phyloP scores from a whole-genome alignment of 2,797 vertebrate genomes.

The Sebastes dallii region DNA sequence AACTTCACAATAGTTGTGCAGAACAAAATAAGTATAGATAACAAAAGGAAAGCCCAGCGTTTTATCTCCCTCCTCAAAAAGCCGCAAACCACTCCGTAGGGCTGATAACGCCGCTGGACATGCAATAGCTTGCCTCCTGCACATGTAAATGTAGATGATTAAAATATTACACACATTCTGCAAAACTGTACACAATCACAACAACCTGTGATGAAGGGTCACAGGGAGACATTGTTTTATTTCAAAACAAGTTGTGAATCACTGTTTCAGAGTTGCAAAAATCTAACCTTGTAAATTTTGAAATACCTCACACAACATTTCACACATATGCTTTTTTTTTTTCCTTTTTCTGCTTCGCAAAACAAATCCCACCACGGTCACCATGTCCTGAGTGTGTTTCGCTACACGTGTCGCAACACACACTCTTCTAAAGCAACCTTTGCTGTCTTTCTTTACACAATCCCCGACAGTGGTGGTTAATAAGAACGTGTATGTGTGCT shows the following conservation, averaged over 20 bases:
- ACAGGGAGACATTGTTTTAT: background rate
- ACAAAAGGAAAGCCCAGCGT: too few species aligned
- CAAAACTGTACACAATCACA: background rate
- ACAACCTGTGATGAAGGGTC: background rate
- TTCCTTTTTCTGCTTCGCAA: background rate
- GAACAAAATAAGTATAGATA: too few species aligned
- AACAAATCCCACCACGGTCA: background rate
- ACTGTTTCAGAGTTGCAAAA: background rate
- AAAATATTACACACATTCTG: background rate
- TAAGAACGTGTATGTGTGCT: slow-evolving; percentile 43
- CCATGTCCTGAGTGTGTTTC: background rate
- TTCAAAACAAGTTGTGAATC: background rate
- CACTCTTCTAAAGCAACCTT: slow-evolving; percentile 17
- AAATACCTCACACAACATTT: background rate
- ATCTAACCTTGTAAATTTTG: background rate
- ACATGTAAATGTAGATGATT: background rate
- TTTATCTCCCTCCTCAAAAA: too few species aligned
- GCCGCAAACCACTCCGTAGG: accelerated
- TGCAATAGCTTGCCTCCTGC: too few species aligned
- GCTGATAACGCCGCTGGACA: too few species aligned
- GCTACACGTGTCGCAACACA: background rate
- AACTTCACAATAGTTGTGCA: too few species aligned
- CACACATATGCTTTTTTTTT: background rate
- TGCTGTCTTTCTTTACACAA: slow-evolving; percentile 21
- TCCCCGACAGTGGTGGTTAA: slow-evolving; percentile 47